Base-by-base conservation (phyloP, 1,140 invertebrate genomes). In the Neelides sp. region DNA sequence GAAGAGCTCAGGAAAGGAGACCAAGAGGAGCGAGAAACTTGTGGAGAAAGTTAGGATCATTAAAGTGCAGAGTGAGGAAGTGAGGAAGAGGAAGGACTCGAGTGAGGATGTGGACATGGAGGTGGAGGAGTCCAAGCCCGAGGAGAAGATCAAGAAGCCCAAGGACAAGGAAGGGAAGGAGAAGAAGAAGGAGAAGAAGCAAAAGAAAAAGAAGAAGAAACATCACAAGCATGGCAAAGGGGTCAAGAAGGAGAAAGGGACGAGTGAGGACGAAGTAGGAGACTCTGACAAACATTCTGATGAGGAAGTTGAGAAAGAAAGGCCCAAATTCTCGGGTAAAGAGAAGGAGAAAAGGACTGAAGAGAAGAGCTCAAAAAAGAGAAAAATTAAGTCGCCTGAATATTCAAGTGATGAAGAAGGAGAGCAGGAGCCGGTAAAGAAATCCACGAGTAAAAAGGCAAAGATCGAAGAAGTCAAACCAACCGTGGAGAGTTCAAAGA, bases 331-430 rank as follows among this genome's bases (percentile, higher is more conserved):
- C 15, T 2, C 13, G 19, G 20, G 32, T 26, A 32, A 17, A 42
- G 32, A 47, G 32, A 24, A 26, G 24, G 26, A 34, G 23, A 45
- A 24, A 30, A 32, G 46, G 35, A 52, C 26, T 24, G 22, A 27
- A 42, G 26, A 49, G 36, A 52, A 30, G 37, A 47, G 35, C 23
- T 19, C 32, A 37, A 39, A 39, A 44, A 48, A 39, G 53, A 54
- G 20, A 48, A 54, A 49, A 49, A 48, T n/a, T 40, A 47, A 24
- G 35, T 35, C 10, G 39, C 30, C 20, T 10, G 24, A 51, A 36
- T 17, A 13, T 0, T 20, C 44, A 34, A 34, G 30, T 41, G 39
- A 24, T 30, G 45, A 48, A 36, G 45, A 45, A 35, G 23, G 30
- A 35, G 40, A 50, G 20, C 42, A 48, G 15, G 46, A 48, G 3